A percentile compares a stretch with the other conserved stretches of the same genome.
Evolutionary conservation across 2,797 vertebrate species (phyloP).

Genomic region (Cichlasoma orientale): DNA sequence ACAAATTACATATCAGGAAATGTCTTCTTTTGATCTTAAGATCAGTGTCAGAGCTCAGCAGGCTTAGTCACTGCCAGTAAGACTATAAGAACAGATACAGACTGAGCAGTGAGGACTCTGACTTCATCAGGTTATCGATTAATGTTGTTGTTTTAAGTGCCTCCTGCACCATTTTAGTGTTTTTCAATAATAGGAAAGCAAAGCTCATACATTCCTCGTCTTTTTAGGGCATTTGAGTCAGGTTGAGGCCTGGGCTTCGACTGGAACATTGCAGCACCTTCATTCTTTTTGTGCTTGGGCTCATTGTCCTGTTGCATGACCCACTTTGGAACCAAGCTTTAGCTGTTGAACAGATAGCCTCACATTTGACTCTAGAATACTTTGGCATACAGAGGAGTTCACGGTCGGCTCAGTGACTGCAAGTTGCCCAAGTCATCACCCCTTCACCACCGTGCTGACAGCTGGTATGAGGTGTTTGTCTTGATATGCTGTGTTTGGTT

Average conservation of each 20-base stretch:
- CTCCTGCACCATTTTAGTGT: not conserved
- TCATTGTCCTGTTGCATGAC: not conserved
- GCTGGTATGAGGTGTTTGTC: not conserved
- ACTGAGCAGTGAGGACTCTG: slow-evolving; percentile 8
- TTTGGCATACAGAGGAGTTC: not conserved
- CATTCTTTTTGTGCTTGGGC: not conserved
- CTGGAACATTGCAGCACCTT: not conserved
- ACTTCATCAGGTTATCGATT: slow-evolving; percentile 22
- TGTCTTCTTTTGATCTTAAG: slow-evolving; percentile 37
- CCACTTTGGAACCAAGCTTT: not conserved
- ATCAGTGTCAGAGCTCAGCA: slow-evolving; percentile 16
- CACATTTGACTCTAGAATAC: not conserved
- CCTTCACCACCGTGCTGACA: not conserved
- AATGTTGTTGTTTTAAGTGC: not conserved
- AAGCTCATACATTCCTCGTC: slow-evolving; percentile 3
- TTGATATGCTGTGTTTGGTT: no score
- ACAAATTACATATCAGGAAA: slow-evolving; percentile 50
- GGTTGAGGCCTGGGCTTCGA: not conserved
- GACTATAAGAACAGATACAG: slow-evolving; percentile 11
- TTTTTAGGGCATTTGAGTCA: not conserved
- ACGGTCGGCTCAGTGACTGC: no score
- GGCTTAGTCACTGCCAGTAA: slow-evolving; percentile 37
- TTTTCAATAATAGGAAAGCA: slow-evolving; percentile 10
- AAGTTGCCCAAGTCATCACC: no score
- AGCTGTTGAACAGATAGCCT: not conserved